Base-by-base conservation (phyloP, 1,140 invertebrate genomes). In the Caenorhabditis brenneri region DNA sequence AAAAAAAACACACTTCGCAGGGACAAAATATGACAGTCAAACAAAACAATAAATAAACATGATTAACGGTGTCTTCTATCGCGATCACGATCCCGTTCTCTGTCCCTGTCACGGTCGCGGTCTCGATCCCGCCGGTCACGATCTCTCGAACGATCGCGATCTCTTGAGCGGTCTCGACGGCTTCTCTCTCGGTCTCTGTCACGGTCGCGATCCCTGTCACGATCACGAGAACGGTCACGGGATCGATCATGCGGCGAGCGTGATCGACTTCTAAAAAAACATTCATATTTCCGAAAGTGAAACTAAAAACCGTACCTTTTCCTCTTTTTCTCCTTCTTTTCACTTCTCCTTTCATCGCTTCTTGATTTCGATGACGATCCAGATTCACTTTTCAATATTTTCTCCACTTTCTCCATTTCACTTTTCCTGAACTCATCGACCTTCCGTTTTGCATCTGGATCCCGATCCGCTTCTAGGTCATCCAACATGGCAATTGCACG, bases 401-500 rank as follows among this genome's bases (percentile, higher is more conserved):
- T 78, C 22, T 65, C 55, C 24, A 81, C 60, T 6, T 81, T 60
- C 16, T 81, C 48, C 55, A 81, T 74, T 24, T 55, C 39, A 5
- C 7, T 22, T 27, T 24, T 48, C 12, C 74, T 65, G 49, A 49
- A 79, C n/a, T 83, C 69, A 19, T 79, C 82, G 16, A 84, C 79
- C 39, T 85, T 85, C 19, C 51, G 36, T 22, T 65, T 81, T 6
- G 60, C 49, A 55, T 85, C 84, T 12, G 48, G 55, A 53, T 74
- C 80, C 29, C 69, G 33, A 22, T 90, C 86, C 19, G 69, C 65
- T 80, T 90, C 90, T 10, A 90, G 81, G 55, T 90, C 88, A 65
- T 90, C 89, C 80, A 90, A 90, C 22, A 88, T 84, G 31, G 87
- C 74, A 27, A 90, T 36, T 4, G 91, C 88, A 84, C 90, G 90